phyloP scores from a whole-genome alignment of 1,140 invertebrate genomes.

The Popillia japonica region DNA sequence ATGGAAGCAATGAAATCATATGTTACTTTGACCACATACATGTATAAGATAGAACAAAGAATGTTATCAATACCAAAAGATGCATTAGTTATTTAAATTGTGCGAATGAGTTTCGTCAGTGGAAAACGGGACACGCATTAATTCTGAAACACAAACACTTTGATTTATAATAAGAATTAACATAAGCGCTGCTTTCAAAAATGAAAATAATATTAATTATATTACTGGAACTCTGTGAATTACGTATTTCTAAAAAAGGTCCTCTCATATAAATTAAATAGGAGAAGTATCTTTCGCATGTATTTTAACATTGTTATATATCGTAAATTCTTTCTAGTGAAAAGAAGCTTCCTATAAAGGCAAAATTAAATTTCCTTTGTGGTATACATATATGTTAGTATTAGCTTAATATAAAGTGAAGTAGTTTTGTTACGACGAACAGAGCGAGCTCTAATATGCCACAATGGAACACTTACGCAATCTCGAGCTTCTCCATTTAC shows the following conservation, averaged over 20 bases:
- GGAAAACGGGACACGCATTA: too few relatives aligned
- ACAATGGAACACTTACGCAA: conserved; percentile 24
- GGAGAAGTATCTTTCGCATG: neutral
- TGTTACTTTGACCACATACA: too few relatives aligned
- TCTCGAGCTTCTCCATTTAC: conserved; percentile 20
- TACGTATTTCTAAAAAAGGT: neutral
- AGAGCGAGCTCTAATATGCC: neutral
- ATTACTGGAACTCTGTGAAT: neutral
- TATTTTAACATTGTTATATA: neutral
- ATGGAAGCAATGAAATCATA: too few relatives aligned
- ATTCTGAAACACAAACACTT: too few relatives aligned
- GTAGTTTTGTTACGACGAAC: neutral
- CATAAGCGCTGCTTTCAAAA: too few relatives aligned
- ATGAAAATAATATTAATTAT: too few relatives aligned
- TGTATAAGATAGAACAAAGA: too few relatives aligned
- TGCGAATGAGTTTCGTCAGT: too few relatives aligned
- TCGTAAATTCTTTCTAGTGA: neutral
- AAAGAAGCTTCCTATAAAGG: neutral
- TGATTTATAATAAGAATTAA: too few relatives aligned
- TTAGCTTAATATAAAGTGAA: conserved; percentile 6
- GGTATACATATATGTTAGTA: neutral
- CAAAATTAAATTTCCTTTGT: conserved; percentile 19
- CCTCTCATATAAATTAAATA: neutral
- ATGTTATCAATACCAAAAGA: too few relatives aligned
- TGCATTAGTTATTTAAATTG: too few relatives aligned